Percentiles rank a stretch among this genome's conserved stretches.
Evolutionary conservation across 2,888 invertebrate genomes (phyloP).

Genomic region (Ornithoptera priamus): DNA sequence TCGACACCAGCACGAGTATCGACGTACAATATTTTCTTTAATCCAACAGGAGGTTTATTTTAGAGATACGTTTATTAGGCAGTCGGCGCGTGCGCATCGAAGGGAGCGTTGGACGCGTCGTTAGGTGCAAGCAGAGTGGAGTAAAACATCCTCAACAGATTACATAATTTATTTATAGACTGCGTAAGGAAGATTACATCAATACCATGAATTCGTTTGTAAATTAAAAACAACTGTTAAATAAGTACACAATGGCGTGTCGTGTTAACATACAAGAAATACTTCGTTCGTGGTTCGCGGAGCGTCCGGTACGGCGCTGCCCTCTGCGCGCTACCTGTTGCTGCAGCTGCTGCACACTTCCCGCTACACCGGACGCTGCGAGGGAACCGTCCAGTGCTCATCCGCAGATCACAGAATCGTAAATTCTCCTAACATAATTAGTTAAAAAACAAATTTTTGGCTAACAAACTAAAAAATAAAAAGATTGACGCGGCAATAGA

Average conservation of each 20-base stretch:
- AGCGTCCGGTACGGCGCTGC: neutral
- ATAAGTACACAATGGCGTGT: constrained; percentile 6
- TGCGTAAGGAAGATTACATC: neutral
- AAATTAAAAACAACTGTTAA: neutral
- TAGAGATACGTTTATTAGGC: neutral
- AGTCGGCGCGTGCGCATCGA: neutral
- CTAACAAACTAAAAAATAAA: constrained; percentile 26
- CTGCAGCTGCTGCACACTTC: neutral
- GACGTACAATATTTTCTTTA: neutral
- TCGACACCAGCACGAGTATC: neutral
- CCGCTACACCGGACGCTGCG: neutral
- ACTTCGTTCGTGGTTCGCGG: neutral
- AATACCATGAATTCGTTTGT: no score
- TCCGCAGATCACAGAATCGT: constrained; percentile 4
- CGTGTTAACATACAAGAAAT: neutral
- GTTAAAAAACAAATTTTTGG: constrained; percentile 34
- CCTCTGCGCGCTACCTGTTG: neutral
- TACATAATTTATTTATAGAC: neutral
- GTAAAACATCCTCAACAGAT: neutral
- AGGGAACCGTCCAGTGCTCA: neutral
- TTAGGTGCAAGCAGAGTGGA: neutral
- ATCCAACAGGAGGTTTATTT: neutral
- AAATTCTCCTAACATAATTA: constrained; percentile 22
- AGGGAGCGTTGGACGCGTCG: neutral
- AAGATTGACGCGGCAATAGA: neutral